phyloP scores from a whole-genome alignment of 2,888 invertebrate genomes.

The Mantis religiosa region DNA sequence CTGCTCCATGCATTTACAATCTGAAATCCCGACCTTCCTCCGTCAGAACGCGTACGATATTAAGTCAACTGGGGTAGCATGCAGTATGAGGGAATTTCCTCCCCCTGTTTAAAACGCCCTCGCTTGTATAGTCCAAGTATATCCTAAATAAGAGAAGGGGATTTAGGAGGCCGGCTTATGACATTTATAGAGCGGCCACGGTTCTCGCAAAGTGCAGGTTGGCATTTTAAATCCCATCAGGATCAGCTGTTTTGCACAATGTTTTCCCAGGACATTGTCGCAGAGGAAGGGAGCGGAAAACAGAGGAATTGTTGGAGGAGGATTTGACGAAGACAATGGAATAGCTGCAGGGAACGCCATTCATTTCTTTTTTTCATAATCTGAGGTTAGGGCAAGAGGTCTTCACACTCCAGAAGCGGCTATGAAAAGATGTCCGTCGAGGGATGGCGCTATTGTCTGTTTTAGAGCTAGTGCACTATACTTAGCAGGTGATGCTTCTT shows the following conservation, averaged over 20 bases:
- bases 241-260: constrained; percentile 22
- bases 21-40: not conserved
- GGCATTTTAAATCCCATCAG: constrained; percentile 26
- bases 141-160: not conserved
- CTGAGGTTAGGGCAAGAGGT: not conserved
- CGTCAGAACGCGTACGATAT: not conserved
- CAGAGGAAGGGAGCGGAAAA: not conserved
- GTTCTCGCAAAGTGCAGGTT: constrained; percentile 17
- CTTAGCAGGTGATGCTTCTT: too few relatives aligned
- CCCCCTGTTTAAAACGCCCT: not conserved
- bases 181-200: constrained; percentile 16
- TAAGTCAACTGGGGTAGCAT: not conserved
- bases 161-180: not conserved
- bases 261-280: not conserved
- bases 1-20: too few relatives aligned
- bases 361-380: not conserved
- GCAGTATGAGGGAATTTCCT: not conserved
- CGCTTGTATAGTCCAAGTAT: not conserved
- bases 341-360: not conserved
- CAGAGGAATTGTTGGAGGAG: not conserved
- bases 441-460: not conserved
- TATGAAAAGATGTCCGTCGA: not conserved
- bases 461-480: not conserved
- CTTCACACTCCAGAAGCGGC: not conserved
- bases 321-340: not conserved